Evolutionary conservation across 2,888 invertebrate species (phyloP), one percentile per base, ranked within the genome.

Genomic region (Gortyna flavago): DNA sequence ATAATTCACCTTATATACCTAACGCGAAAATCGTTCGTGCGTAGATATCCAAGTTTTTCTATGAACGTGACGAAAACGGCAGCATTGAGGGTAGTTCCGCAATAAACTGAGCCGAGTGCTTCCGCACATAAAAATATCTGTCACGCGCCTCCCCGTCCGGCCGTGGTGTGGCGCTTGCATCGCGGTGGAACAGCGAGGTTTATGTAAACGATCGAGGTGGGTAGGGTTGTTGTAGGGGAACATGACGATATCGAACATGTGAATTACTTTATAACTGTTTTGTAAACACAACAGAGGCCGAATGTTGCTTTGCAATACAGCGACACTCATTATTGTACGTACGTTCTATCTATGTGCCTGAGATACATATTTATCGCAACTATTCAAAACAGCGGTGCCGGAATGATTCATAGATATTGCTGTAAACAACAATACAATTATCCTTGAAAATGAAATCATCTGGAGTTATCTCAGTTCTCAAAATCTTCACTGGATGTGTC

Each of bases 121-220:
- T 92, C 91, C 91, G 90, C 89, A 90, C 90, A 92, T 93, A 93
- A 93, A 93, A 92, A 91, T 91, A 91, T 90, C 90, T 91, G 91
- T 89, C 91, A 90, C 89, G 87, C 86, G 84, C 77, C 75, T 83
- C 75, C 72, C 72, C 73, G 68, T 73, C 75, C 80, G 78, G 68
- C 82, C 81, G 83, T 79, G 38, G 62, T 48, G 80, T 41, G 75
- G 89, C 85, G 81, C 84, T 83, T 83, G 79, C 69, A 70, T 71
- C 72, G 74, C 59, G 62, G 72, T 77, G 89, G 84, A 83, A 88
- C 82, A 77, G 51, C 73, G 54, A 72, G 73, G 80, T 88, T 88
- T 90, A 89, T 88, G 89, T 83, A 84, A 86, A 82, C 83, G 70
- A 86, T 70, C 25, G 13, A 38, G 32, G n/a, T 16, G 21, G 35